These are phyloP conservation scores for Microchirus variegatus DNA, from an alignment of 2,797 vertebrate genomes.

Conservation along the genomic window DNA sequence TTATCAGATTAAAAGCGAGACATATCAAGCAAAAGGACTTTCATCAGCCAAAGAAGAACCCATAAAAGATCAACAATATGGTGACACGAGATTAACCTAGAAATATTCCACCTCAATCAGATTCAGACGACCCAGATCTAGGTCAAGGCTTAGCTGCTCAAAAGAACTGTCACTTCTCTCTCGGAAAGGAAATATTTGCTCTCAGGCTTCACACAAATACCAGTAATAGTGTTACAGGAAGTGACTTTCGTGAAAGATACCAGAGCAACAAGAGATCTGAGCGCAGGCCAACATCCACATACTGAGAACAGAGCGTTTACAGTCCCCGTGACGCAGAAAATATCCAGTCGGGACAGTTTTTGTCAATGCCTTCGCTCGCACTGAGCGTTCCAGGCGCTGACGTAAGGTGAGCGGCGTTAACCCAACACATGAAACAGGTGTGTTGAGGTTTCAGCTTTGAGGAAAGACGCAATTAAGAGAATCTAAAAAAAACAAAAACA, in stretches of 20 bases:
- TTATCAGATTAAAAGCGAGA: no score
- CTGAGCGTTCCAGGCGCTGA: not conserved
- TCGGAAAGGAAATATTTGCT: no score
- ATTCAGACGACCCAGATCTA: no score
- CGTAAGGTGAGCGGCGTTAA: slow-evolving; percentile 27
- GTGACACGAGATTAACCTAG: no score
- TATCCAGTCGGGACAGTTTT: slow-evolving; percentile 61
- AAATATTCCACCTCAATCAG: no score
- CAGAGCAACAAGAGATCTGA: not conserved
- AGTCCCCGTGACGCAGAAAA: not conserved
- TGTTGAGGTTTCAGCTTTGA: not conserved
- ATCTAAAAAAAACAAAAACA: not conserved
- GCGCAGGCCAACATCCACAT: not conserved
- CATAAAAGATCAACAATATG: no score
- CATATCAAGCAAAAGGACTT: no score
- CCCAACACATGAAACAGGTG: slow-evolving; percentile 42
- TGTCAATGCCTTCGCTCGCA: not conserved
- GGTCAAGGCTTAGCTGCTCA: no score
- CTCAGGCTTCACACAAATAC: not conserved
- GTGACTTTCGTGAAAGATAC: not conserved
- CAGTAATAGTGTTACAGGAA: not conserved
- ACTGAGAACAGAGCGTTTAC: not conserved
- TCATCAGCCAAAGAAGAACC: no score
- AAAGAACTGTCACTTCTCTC: no score
- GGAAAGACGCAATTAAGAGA: not conserved